These are phyloP conservation scores for Drosophila teissieri DNA, from an alignment of 1,140 invertebrate genomes.

Conservation along the genomic window DNA sequence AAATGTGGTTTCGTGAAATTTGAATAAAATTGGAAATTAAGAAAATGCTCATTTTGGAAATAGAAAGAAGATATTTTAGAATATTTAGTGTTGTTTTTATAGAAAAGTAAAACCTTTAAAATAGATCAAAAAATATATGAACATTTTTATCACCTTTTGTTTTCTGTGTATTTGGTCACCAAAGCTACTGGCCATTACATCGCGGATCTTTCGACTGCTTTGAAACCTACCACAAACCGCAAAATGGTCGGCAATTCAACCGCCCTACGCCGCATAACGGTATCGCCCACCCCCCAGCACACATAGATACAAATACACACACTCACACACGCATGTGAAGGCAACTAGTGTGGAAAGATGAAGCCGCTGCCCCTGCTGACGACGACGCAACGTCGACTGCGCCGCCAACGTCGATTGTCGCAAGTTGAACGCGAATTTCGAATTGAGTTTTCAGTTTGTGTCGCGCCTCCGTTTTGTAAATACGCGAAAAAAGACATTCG, in stretches of 20 bases:
- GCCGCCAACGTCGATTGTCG: constrained; percentile 15
- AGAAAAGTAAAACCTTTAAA: too few relatives aligned
- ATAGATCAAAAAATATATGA: background rate
- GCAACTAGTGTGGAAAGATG: constrained; percentile 31
- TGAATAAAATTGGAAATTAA: background rate
- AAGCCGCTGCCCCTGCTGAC: constrained; percentile 30
- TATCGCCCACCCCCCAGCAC: constrained; percentile 8
- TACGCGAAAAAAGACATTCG: constrained; percentile 70
- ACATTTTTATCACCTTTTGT: background rate
- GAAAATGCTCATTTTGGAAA: too few relatives aligned
- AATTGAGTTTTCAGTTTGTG: constrained; percentile 81
- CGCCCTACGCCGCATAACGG: constrained; percentile 37
- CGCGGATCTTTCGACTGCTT: constrained; percentile 8
- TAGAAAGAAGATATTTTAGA: background rate
- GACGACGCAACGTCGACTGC: background rate
- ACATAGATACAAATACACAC: constrained; percentile 10
- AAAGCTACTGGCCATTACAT: constrained; percentile 5
- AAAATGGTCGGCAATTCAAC: constrained; percentile 29
- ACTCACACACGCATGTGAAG: constrained; percentile 20
- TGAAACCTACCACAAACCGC: constrained; percentile 43
- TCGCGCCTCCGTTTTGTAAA: constrained; percentile 83
- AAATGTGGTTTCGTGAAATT: background rate
- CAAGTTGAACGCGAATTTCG: constrained; percentile 73
- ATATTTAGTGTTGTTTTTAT: too few relatives aligned
- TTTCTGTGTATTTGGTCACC: constrained; percentile 7